Base-by-base conservation (phyloP, 2,113 vertebrate species). In the Lota lota region DNA sequence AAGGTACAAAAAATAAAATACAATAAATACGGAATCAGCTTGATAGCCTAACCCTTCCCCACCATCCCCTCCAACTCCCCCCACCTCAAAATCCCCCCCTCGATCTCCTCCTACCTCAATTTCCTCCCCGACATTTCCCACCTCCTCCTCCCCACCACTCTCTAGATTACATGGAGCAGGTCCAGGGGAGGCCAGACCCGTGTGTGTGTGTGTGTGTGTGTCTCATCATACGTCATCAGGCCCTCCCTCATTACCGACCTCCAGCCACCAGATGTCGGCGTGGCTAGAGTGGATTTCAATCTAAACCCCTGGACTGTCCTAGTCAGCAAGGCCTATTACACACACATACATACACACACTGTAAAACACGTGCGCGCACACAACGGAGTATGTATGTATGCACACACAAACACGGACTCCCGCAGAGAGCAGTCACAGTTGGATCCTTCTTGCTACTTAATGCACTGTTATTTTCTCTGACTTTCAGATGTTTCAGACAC, bases 191-290 rank as follows among this genome's bases (percentile, higher is more conserved):
- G 83, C 88, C 88, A 88, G 78, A 77, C 74, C 83, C 67, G 82
- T 82, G 40, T 47, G 40, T 47, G 40, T 47, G 40, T 12, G 10
- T 47, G 40, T 47, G 40, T 47, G 40, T 88, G 79, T 83, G 85
- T 88, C 84, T 86, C 79, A 85, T 88, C 84, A 88, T 78, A 80
- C 61, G 82, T 83, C 84, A 88, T 87, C 79, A 87, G 86, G 82
- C 81, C 78, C 74, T 78, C 76, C 80, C 81, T 89, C 87, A 88
- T 91, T 91, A 90, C 79, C 80, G 78, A 84, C 75, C 83, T 79
- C 77, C 74, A 75, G 71, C 53, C 53, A 56, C 16, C 53, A 18
- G 53, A 56, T 17, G 53, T 56, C 40, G 10, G 40, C 40, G 40
- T 47, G 40, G 40, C 40, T 47, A 47, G 40, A 47, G 10, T 12